Evolutionary conservation across 2,888 invertebrate genomes (phyloP), one percentile per base, ranked within the genome.

Genomic region (Drosophila mayaguana): DNA sequence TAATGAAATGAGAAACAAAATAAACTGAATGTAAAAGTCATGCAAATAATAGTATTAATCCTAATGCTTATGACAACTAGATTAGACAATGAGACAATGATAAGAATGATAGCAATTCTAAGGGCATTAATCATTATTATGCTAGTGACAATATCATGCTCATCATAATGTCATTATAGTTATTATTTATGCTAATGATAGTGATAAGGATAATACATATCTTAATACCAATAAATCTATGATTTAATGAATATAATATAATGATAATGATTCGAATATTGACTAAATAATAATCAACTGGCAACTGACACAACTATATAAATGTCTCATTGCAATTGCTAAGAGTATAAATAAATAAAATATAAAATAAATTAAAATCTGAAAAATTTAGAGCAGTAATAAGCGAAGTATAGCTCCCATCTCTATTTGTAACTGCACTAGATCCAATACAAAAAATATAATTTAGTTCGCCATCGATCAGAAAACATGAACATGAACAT

Each of bases 381-480:
- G 0, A 2, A 16, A 16, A 16, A 22, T 22, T 22, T 22, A 16
- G 22, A 22, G 8, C 1, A 45, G 0, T 43, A 20, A 28, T 28
- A 28, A 28, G 28, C 8, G 2, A 1, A 22, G 3, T 7, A 20
- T 8, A 16, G 1, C 22, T 8, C 16, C 6, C 48, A 18, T 48
- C 28, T 32, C 7, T 32, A 14, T 0, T 12, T 6, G 0, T 18
- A 50, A 50, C 14, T n/a, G 12, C 50, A 32, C 7, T 7, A 50
- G 14, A 20, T 32, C 0, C 48, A 32, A 18, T 14, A 18, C 18
- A 18, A 32, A 8, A 79, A 85, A 69, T 77, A 83, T 83, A 79
- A 88, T 88, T 84, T 70, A 75, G 71, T 82, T 79, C 79, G 77
- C 70, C 68, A 77, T 60, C 73, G 83, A 64, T 72, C 83, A 82